A percentile compares a stretch with the other conserved stretches of the same genome.
Evolutionary conservation across 2,888 invertebrate genomes (phyloP).

Genomic region (Apoda limacodes): DNA sequence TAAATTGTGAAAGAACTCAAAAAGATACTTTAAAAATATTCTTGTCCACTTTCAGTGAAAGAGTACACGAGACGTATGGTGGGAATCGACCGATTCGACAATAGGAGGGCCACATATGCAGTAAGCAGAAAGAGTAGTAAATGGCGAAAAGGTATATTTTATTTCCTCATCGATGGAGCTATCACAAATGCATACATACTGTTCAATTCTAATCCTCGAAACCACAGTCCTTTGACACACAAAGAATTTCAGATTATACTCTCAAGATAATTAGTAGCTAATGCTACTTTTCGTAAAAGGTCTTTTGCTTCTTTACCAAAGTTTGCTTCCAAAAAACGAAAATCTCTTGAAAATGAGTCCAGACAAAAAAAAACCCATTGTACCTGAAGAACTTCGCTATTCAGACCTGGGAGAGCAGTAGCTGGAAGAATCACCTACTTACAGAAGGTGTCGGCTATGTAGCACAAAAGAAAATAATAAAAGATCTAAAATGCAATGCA

Average conservation of each 20-base stretch:
- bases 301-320: background rate
- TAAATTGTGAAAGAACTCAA: slow-evolving; percentile 6
- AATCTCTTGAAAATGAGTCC: background rate
- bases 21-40: slow-evolving; percentile 7
- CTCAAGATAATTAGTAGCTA: too few species aligned
- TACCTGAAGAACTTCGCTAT: slow-evolving; percentile 1
- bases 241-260: too few species aligned
- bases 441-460: background rate
- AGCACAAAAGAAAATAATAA: background rate
- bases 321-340: too few species aligned
- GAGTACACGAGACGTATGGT: slow-evolving; percentile 11
- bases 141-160: slow-evolving; percentile 6
- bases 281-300: background rate
- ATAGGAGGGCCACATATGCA: slow-evolving; percentile 6
- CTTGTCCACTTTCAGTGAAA: slow-evolving; percentile 4
- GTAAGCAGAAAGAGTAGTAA: too few species aligned
- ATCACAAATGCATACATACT: too few species aligned
- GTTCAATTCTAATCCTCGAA: slow-evolving; percentile 1
- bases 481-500: too few species aligned
- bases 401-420: background rate
- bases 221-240: too few species aligned
- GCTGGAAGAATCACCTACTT: background rate
- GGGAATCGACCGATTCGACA: slow-evolving; percentile 10
- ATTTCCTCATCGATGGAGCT: slow-evolving; percentile 4
- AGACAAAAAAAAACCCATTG: background rate